These are phyloP conservation scores for Odocoileus hemionus DNA, from an alignment of 2,113 vertebrate genomes.

Conservation along the genomic window DNA sequence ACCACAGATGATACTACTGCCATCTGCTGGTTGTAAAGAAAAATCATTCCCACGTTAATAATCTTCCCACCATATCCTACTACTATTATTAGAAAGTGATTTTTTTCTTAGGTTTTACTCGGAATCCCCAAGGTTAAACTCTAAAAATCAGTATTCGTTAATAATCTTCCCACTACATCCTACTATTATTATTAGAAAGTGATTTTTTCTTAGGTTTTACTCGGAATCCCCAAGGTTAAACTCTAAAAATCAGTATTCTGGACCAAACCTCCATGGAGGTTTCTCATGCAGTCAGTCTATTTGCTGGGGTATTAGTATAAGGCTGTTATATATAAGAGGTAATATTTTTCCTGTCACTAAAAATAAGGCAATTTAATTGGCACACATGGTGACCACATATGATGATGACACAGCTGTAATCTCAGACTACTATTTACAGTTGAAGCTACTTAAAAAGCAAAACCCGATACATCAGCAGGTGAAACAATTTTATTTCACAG, in stretches of 20 bases:
- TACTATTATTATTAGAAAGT: not conserved
- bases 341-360: not conserved
- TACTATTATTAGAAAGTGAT: not conserved
- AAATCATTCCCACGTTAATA: not conserved
- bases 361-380: constrained; percentile 25
- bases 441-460: constrained; percentile 31
- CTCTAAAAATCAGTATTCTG: not conserved
- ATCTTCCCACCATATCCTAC: not conserved
- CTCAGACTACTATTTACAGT: not conserved
- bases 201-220: not conserved
- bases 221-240: not conserved
- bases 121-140: not conserved
- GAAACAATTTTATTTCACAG: constrained; percentile 80
- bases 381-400: not conserved
- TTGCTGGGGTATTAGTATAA: not conserved
- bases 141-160: not conserved
- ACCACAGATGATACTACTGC: not conserved
- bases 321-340: not conserved
- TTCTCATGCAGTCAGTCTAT: constrained; percentile 1
- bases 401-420: not conserved
- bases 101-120: not conserved
- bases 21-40: not conserved
- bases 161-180: not conserved
- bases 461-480: constrained; percentile 41
- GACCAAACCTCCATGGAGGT: not conserved